These are phyloP conservation scores for Aporophyla lueneburgensis DNA, from an alignment of 2,888 invertebrate genomes.

Conservation along the genomic window DNA sequence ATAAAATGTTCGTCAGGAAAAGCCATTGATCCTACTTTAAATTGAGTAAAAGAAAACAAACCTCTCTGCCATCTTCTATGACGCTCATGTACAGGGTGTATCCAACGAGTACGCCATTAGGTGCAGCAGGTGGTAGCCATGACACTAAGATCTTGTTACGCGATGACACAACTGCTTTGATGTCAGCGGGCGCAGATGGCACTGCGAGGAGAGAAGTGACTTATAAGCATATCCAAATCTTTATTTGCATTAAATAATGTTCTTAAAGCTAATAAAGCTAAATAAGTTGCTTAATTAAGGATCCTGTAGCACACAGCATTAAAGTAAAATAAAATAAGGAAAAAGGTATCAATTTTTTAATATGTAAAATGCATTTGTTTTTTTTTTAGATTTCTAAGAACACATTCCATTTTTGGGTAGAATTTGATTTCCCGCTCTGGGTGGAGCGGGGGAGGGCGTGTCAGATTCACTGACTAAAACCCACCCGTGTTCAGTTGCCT, in stretches of 20 bases:
- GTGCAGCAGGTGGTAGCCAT: constrained; percentile 96
- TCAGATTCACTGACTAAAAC: too few species aligned
- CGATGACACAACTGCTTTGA: constrained; percentile 97
- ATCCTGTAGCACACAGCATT: not conserved
- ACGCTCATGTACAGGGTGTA: constrained; percentile 96
- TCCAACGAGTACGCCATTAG: constrained; percentile 96
- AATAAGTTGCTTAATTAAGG: too few species aligned
- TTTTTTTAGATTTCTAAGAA: not conserved
- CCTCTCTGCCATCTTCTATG: constrained; percentile 94
- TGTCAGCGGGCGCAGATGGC: constrained; percentile 96
- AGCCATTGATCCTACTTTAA: not conserved
- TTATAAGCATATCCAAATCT: not conserved
- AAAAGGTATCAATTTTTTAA: not conserved
- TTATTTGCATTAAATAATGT: not conserved
- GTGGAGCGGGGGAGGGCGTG: too few species aligned
- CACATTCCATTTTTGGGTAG: not conserved
- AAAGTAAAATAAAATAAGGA: not conserved
- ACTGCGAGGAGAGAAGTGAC: constrained; percentile 88
- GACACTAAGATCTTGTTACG: constrained; percentile 96
- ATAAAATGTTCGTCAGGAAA: not conserved
- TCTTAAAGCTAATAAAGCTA: not conserved
- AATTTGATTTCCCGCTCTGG: too few species aligned
- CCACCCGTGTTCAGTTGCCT: too few species aligned
- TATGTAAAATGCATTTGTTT: not conserved
- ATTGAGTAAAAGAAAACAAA: constrained; percentile 33